Conservation (phyloP, 1,140 invertebrate species). For the Danaus plexippus region DNA sequence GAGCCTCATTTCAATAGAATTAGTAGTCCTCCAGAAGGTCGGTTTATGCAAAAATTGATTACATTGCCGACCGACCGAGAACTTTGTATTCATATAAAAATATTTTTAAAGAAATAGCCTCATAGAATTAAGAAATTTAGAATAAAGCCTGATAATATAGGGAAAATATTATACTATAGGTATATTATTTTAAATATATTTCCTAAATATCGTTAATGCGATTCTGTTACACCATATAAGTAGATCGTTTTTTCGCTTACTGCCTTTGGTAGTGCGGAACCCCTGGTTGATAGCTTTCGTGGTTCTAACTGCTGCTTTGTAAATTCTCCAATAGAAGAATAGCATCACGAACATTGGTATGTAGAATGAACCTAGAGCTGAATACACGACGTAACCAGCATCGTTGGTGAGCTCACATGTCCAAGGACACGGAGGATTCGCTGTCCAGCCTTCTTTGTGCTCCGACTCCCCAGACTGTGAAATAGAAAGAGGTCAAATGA, state of each 20-base stretch:
- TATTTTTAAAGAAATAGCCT: too few relatives aligned
- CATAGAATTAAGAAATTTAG: too few relatives aligned
- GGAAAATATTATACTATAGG: too few relatives aligned
- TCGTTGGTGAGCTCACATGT: constrained; percentile 93
- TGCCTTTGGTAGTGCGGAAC: constrained; percentile 91
- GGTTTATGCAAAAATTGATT: too few relatives aligned
- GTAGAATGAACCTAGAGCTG: constrained; percentile 95
- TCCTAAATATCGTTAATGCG: too few relatives aligned
- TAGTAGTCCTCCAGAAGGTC: too few relatives aligned
- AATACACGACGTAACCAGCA: constrained; percentile 87
- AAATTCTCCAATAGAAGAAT: constrained; percentile 97
- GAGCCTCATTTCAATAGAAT: too few relatives aligned
- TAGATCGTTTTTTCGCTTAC: background rate
- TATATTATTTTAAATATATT: too few relatives aligned
- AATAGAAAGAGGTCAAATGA: constrained; percentile 1
- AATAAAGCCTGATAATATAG: too few relatives aligned
- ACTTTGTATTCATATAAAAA: too few relatives aligned
- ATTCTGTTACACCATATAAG: too few relatives aligned
- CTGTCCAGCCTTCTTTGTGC: constrained; percentile 35
- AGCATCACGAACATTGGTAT: constrained; percentile 97
- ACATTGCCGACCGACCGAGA: background rate
- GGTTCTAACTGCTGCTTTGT: constrained; percentile 90
- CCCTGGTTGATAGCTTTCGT: constrained; percentile 93
- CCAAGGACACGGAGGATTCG: constrained; percentile 79
- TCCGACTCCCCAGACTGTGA: constrained; percentile 38